Evolutionary conservation across 2,113 vertebrate species (phyloP), one percentile per base, ranked within the genome.

Genomic region (Gila orcuttii): DNA sequence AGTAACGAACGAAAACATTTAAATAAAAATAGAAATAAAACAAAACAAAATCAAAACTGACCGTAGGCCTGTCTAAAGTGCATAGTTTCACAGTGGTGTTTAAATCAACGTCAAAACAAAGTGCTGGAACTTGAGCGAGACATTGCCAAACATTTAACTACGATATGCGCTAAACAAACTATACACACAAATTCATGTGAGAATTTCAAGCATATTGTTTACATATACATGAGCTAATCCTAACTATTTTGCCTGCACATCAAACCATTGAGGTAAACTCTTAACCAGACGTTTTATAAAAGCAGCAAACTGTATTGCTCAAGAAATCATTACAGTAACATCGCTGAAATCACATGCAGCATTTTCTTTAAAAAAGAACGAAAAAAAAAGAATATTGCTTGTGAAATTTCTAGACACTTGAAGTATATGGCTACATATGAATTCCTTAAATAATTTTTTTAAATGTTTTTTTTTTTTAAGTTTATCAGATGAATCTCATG

Each of bases 61-160:
- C 50, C 52, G 11, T 28, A 47, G 76, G 59, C 59, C 39, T 23
- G 76, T 39, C 59, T 83, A 87, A 89, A 87, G 86, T 87, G 88
- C 86, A 73, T 77, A 75, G 66, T 33, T 31, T 76, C 3, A 21
- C 28, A 82, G 45, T 31, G 52, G 69, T 28, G 82, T 75, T 23
- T 66, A 80, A 1, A 47, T 47, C 8, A 80, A 64, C 57, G 17
- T 21, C 59, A 64, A 64, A 64, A 45, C 8, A 80, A 64, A 80
- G 79, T 80, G 59, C 79, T 25, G 17, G 79, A 66, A 64, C 59
- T 45, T 3, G n/a, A 19, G 78, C 36, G 59, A 64, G 42, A 8
- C 7, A 1, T 15, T 5, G 59, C 78, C 31, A 6, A 80, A 64
- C 79, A 8, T 62, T 47, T 4, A 87, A 36, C 39, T 74, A 47